Evolutionary conservation across 2,113 vertebrate species (phyloP).

Genomic region (Perca schrenkii): DNA sequence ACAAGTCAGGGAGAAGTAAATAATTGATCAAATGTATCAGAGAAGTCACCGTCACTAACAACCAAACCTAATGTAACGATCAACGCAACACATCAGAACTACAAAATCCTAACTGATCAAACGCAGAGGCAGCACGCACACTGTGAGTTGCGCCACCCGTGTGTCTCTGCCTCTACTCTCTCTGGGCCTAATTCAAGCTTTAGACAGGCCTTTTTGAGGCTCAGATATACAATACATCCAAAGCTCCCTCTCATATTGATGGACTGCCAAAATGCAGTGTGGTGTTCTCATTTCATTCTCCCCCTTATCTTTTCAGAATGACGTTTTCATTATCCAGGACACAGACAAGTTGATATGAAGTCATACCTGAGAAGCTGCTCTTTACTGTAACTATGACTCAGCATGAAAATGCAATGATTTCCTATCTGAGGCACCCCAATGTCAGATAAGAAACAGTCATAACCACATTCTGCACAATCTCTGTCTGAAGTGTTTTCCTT

Average conservation of each 20-base stretch:
- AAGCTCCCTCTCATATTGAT: constrained; percentile 59
- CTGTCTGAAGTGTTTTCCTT: constrained; percentile 3
- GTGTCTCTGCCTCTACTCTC: constrained; percentile 63
- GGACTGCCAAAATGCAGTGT: constrained; percentile 59
- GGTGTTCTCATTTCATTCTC: constrained; percentile 59
- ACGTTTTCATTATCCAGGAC: constrained; percentile 66
- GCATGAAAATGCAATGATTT: constrained; percentile 47
- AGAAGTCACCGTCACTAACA: constrained; percentile 81
- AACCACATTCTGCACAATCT: constrained; percentile 3
- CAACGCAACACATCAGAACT: constrained; percentile 74
- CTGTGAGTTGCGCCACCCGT: constrained; percentile 49
- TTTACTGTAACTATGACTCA: constrained; percentile 41
- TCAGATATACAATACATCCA: constrained; percentile 64
- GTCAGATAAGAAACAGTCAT: constrained; percentile 28
- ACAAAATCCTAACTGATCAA: constrained; percentile 78
- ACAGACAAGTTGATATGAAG: constrained; percentile 59
- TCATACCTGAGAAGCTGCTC: constrained; percentile 50
- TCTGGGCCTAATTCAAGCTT: constrained; percentile 62
- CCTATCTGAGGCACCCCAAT: constrained; percentile 33
- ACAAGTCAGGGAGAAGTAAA: constrained; percentile 72
- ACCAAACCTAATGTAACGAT: constrained; percentile 79
- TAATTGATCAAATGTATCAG: constrained; percentile 84
- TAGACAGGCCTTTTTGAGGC: constrained; percentile 55
- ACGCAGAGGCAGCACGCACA: constrained; percentile 46
- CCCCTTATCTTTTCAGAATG: constrained; percentile 48